Evolutionary conservation across 1,140 invertebrate species (phyloP), one percentile per base, ranked within the genome.

Genomic region (Polypedilum pembai): DNA sequence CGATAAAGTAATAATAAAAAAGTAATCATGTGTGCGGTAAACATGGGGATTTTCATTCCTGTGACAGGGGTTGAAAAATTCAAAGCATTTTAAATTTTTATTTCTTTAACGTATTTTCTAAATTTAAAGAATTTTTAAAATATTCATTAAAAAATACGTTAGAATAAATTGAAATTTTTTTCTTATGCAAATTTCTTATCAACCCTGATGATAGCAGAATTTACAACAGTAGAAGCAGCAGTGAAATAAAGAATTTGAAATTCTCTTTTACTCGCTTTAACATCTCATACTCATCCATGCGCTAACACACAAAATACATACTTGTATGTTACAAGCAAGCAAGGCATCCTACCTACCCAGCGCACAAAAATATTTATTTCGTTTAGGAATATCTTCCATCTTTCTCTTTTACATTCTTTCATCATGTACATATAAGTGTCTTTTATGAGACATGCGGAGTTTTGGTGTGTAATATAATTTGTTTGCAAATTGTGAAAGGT

Each of bases 381-480:
- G 45, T 56, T 56, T 56, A 56, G 45, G 45, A 56, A 56, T 56
- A 56, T 56, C 45, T 56, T 56, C 45, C 45, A 56, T 56, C 45
- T 56, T 56, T 56, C 45, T 56, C n/a, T 15, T n/a, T 56, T 56
- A n/a, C 45, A 56, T 56, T 56, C 45, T 56, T 56, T 56, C 45
- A 56, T 56, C 45, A 56, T 56, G 45, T 56, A 56, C 45, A 56
- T 33, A 56, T 56, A 56, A n/a, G 45, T 56, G 45, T 56, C 45
- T 56, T 56, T 56, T 56, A 56, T 56, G 45, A 56, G 45, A 56
- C 45, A 56, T 56, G 45, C 45, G 45, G 45, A 56, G 45, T 56
- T n/a, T 56, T 56, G n/a, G 65, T 69, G 17, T 69, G 20, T 69
- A 69, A 69, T 69, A 69, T 69, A 69, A 69, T 69, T 69, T 69